Base-by-base conservation (phyloP, 2,113 vertebrate genomes). In the Tachysurus vachellii region DNA sequence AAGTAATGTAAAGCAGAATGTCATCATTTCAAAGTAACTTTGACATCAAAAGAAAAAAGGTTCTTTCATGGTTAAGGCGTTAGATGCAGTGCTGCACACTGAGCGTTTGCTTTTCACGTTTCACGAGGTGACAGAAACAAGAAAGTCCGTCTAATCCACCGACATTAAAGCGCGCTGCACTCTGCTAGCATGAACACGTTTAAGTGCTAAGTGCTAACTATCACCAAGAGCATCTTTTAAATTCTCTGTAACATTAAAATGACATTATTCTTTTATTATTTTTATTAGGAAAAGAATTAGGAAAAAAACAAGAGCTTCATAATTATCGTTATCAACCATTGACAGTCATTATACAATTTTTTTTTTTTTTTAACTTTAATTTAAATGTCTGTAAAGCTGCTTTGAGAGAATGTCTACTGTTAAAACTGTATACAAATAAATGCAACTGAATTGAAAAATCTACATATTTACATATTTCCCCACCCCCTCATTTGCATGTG, bases 21-120 rank as follows among this genome's bases (percentile, higher is more conserved):
- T 76, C 71, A 76, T 71, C 68, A 75, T 82, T 90, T 91, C 88
- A 62, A 88, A 84, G 73, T 50, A 57, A 83, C 73, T 80, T 61
- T 16, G 47, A 80, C 47, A 85, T 87, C 85, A 85, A 80, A 54
- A 54, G 68, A 62, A 82, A 86, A 64, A 26, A 70, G 83, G 91
- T 77, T 77, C 75, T 77, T 54, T 77, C 47, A 77, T n/a, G 26
- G 14, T n/a, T 16, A 26, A n/a, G 26, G 26, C 14, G 31, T 80
- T 59, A 36, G 61, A n/a, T 75, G 84, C 85, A 47, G 66, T 61
- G 57, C 66, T 44, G 82, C 66, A 68, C 66, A 13, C 17, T 17
- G 80, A 11, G 36, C 17, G 36, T 70, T 36, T 88, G 80, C 80
- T n/a, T 81, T 83, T 76, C 64, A 68, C 28, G 28, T 44, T 28